Conservation (phyloP, 2,888 invertebrate genomes). For the Ichneumoninae sp. region DNA sequence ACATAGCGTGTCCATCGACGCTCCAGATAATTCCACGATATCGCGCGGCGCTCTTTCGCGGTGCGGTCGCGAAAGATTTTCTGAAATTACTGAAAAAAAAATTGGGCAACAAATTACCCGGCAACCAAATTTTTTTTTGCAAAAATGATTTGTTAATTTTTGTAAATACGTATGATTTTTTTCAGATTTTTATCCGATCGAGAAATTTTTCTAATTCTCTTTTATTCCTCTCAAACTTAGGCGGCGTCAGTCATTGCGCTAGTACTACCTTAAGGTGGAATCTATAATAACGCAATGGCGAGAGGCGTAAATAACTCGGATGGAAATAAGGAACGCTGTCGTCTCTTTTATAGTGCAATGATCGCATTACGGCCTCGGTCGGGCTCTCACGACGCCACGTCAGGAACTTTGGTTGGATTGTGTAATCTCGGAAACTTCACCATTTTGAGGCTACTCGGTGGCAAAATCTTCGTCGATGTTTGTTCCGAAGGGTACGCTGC, state of each 20-base stretch:
- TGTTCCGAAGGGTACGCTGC: slow-evolving; percentile 9
- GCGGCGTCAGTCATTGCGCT: too few species aligned
- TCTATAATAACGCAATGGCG: slow-evolving; percentile 8
- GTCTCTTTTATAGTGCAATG: background rate
- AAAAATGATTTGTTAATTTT: too few species aligned
- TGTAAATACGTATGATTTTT: too few species aligned
- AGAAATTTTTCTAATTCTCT: too few species aligned
- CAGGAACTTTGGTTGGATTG: slow-evolving; percentile 1
- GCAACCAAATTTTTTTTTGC: too few species aligned
- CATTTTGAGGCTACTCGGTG: background rate
- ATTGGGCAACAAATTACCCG: too few species aligned
- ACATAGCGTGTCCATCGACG: too few species aligned
- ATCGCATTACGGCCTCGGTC: background rate
- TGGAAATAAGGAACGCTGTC: background rate
- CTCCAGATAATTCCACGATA: background rate
- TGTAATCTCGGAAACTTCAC: background rate
- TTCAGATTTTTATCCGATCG: too few species aligned
- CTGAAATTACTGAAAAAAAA: too few species aligned
- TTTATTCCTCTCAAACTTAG: too few species aligned
- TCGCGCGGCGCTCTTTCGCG: background rate
- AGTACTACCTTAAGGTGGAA: too few species aligned
- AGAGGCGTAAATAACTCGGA: background rate
- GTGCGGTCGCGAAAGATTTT: too few species aligned
- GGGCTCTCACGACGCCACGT: background rate
- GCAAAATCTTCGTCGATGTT: slow-evolving; percentile 26